phyloP scores from a whole-genome alignment of 2,113 vertebrate species.

The Mus musculus region DNA sequence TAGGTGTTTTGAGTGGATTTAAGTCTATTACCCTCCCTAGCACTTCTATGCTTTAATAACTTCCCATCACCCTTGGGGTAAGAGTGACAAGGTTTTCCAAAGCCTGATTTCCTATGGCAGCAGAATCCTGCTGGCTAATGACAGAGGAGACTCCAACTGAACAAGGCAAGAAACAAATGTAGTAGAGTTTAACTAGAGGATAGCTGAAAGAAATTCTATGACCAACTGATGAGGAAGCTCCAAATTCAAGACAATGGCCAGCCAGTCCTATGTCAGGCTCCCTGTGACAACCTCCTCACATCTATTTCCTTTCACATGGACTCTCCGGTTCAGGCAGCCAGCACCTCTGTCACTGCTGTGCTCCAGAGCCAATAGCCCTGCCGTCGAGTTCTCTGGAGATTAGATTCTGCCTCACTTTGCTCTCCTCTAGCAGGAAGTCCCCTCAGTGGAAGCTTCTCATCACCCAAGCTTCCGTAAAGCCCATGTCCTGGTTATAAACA shows the following conservation, averaged over 20 bases:
- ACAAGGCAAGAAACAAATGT: not conserved
- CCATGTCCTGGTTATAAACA: not conserved
- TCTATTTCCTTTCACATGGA: not conserved
- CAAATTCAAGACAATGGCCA: not conserved
- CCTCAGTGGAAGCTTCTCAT: not conserved
- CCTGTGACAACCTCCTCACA: rapidly evolving
- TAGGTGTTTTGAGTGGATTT: not conserved
- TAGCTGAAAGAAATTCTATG: not conserved
- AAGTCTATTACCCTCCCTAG: not conserved
- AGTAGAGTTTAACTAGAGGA: too few relatives aligned
- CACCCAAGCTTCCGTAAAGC: not conserved
- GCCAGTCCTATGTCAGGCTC: not conserved
- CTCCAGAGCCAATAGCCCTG: not conserved
- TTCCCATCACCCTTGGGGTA: not conserved
- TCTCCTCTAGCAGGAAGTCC: not conserved
- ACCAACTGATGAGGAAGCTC: not conserved
- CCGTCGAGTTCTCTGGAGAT: not conserved
- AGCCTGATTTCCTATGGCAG: not conserved
- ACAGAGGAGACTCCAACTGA: not conserved
- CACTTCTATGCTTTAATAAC: not conserved
- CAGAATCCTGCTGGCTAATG: not conserved
- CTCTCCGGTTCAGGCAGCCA: not conserved
- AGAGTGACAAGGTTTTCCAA: not conserved
- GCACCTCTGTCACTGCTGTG: not conserved
- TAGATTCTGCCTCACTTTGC: not conserved